Percentiles rank a stretch among this genome's conserved stretches.
phyloP scores from a whole-genome alignment of 2,113 vertebrate genomes.

The Geococcyx californianus region DNA sequence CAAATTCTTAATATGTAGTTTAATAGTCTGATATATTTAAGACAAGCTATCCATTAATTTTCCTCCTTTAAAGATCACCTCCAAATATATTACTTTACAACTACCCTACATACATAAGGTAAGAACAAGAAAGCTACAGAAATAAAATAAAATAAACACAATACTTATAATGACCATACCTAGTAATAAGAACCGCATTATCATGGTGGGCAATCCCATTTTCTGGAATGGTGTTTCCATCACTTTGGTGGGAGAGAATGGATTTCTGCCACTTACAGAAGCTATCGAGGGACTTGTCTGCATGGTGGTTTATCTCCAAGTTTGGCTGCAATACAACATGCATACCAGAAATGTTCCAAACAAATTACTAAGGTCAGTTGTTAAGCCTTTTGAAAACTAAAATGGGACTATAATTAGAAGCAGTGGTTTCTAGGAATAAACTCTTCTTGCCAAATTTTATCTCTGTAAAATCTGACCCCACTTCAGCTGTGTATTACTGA shows the following conservation, averaged over 20 bases:
- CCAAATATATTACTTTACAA: slow-evolving; percentile 9
- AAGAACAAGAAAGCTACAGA: slow-evolving; percentile 67
- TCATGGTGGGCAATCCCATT: slow-evolving; percentile 99
- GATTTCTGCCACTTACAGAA: slow-evolving; percentile 99
- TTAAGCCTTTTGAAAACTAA: slow-evolving; percentile 83
- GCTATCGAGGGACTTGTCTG: slow-evolving; percentile 99
- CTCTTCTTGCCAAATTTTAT: slow-evolving; percentile 77
- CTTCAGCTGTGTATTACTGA: slow-evolving; percentile 73
- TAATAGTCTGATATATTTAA: slow-evolving; percentile 20
- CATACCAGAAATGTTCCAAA: slow-evolving; percentile 85
- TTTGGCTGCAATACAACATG: slow-evolving; percentile 91
- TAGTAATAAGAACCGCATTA: slow-evolving; percentile 98
- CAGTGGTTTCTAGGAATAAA: slow-evolving; percentile 82
- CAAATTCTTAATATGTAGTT: slow-evolving; percentile 11
- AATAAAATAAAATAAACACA: slow-evolving; percentile 73
- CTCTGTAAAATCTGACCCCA: slow-evolving; percentile 74
- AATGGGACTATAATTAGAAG: slow-evolving; percentile 83
- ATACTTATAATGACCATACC: slow-evolving; percentile 85
- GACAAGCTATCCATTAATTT: slow-evolving; percentile 12
- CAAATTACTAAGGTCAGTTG: slow-evolving; percentile 84
- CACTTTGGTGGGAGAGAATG: slow-evolving; percentile 95
- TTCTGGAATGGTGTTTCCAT: slow-evolving; percentile 98
- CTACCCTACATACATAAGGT: neutral
- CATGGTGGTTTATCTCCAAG: slow-evolving; percentile 99
- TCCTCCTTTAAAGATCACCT: slow-evolving; percentile 11